phyloP scores from a whole-genome alignment of 2,888 invertebrate genomes.

The Sarcophaga rosellei region DNA sequence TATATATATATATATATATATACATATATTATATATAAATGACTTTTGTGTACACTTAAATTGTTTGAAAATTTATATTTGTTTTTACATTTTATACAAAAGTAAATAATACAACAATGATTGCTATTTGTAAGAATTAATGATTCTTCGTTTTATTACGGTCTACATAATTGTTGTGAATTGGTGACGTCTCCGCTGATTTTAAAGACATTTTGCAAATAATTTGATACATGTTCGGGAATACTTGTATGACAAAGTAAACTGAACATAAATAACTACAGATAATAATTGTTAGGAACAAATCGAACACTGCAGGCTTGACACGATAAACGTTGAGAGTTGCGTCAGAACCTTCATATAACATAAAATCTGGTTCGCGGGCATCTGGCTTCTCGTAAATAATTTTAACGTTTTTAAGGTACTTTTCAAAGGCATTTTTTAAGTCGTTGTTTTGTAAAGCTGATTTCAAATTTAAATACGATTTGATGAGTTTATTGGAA shows the following conservation, averaged over 20 bases:
- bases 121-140: slow-evolving; percentile 28
- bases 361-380: slow-evolving; percentile 95
- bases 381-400: slow-evolving; percentile 88
- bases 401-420: slow-evolving; percentile 89
- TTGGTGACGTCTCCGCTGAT: slow-evolving; percentile 49
- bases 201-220: slow-evolving; percentile 82
- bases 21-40: not conserved
- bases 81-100: not conserved
- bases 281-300: slow-evolving; percentile 94
- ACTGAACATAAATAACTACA: slow-evolving; percentile 91
- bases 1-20: too few relatives aligned
- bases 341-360: slow-evolving; percentile 92
- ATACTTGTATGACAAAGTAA: slow-evolving; percentile 90
- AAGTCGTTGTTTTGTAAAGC: slow-evolving; percentile 87
- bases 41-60: not conserved
- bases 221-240: slow-evolving; percentile 86
- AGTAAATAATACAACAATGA: not conserved
- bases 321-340: slow-evolving; percentile 95
- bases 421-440: slow-evolving; percentile 88
- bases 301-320: slow-evolving; percentile 98
- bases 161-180: slow-evolving; percentile 61
- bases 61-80: not conserved
- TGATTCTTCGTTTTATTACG: slow-evolving; percentile 61
- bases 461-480: slow-evolving; percentile 89
- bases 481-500: slow-evolving; percentile 86